Evolutionary conservation across 2,113 vertebrate genomes (phyloP).

Genomic region (Cryptomyrus ogoouensis): DNA sequence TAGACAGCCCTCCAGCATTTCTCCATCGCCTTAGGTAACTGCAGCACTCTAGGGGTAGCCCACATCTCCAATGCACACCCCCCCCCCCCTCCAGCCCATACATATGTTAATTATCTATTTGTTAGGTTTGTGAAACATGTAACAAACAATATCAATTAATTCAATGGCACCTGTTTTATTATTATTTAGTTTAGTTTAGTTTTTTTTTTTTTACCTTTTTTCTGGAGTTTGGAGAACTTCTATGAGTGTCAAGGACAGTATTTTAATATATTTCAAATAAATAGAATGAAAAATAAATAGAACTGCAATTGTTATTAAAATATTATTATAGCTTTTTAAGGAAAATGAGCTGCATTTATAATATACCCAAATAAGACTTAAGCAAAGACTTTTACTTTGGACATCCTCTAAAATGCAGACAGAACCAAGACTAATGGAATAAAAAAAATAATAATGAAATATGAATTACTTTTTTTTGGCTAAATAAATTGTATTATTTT

Average conservation of each 20-base stretch:
- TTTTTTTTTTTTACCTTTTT: background rate
- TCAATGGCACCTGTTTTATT: background rate
- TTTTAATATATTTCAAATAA: background rate
- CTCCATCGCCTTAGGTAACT: slow-evolving; percentile 1
- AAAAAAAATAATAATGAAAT: background rate
- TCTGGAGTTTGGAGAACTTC: background rate
- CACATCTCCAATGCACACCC: background rate
- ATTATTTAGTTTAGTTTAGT: background rate
- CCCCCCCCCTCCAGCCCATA: background rate
- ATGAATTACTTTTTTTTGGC: background rate
- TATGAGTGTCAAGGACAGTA: background rate
- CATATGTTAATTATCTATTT: background rate
- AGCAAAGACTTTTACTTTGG: background rate
- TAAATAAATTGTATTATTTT: background rate
- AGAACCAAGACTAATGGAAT: background rate
- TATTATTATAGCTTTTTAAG: background rate
- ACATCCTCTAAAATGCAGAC: background rate
- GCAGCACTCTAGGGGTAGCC: background rate
- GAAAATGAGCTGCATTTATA: background rate
- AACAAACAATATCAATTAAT: background rate
- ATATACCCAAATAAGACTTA: background rate
- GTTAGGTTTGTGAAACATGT: background rate
- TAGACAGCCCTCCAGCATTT: background rate
- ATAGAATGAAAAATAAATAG: background rate
- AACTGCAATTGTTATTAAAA: background rate